Conservation (phyloP, 2,797 vertebrate species). For the Cephalopachus bancanus region DNA sequence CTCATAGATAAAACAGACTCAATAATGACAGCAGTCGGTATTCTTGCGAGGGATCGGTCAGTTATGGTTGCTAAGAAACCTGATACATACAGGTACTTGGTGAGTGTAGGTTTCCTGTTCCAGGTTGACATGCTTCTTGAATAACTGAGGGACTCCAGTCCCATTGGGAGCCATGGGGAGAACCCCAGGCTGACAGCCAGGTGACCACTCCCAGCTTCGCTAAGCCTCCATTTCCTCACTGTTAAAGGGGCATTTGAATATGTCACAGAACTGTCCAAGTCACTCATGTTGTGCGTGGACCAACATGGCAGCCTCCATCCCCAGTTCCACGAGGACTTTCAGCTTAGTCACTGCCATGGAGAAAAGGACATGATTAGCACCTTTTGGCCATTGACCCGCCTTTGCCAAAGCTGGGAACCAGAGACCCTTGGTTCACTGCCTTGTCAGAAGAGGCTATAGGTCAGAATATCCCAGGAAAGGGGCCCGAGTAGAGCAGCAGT, state of each 20-base stretch:
- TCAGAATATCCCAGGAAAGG: neutral
- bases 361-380: neutral
- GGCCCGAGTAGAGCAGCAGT: accelerated
- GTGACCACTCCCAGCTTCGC: neutral
- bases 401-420: neutral
- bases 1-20: constrained; percentile 54
- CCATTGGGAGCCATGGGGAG: neutral
- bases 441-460: neutral
- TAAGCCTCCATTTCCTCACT: neutral
- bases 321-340: neutral
- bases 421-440: neutral
- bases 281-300: neutral
- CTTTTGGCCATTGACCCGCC: neutral
- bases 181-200: neutral
- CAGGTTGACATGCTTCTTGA: neutral
- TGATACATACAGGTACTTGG: neutral
- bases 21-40: neutral
- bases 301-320: neutral
- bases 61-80: neutral
- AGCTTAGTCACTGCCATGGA: neutral
- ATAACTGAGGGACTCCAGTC: neutral
- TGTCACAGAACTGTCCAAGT: neutral
- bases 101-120: neutral
- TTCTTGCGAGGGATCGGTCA: neutral
- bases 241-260: neutral